Evolutionary conservation across 2,797 vertebrate genomes (phyloP), one percentile per base, ranked within the genome.

Genomic region (Hippopotamyrus pictus): DNA sequence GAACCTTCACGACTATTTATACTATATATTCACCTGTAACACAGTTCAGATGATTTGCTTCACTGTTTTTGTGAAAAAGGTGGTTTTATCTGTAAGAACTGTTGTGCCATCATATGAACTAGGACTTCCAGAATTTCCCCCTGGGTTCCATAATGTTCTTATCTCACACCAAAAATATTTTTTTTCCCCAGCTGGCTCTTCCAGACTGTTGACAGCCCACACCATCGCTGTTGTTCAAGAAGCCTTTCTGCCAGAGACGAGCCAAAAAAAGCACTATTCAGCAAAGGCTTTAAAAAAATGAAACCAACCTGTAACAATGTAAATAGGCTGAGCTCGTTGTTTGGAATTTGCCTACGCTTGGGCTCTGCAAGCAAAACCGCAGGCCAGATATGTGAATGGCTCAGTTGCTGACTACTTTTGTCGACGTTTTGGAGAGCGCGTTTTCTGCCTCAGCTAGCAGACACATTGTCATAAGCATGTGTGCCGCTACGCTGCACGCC

Each of bases 341-440:
- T 88, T 90, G 92, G 92, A 93, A 93, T 93, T 89, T 93, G 92
- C 92, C 90, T 90, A 92, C 91, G 90, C 89, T 92, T 92, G 92
- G 90, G 91, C 25, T 91, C 90, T 91, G 89, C 50, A 90, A 83
- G 92, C 92, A 92, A 92, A 92, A 90, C 90, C 73, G 65, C 87
- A 53, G 82, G 59, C 89, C 85, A 86, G 83, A 59, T 90, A 46
- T 84, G 87, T 91, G 90, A 91, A 90, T 54, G 76, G 53, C 87
- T 59, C 89, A 22, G 87, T 25, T 25, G 41, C 53, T n/a, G 73
- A 54, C 73, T 37, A 87, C 89, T 89, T 37, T 51, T 6, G 82
- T 85, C 88, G 83, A 88, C 59, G 84, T 91, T 92, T 91, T 90
- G 57, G 89, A 89, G 76, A 84, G 41, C 2, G 69, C 46, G 69